Evolutionary conservation across 1,140 invertebrate genomes (phyloP), one percentile per base, ranked within the genome.

Genomic region (Cyrtorhinus lividipennis): DNA sequence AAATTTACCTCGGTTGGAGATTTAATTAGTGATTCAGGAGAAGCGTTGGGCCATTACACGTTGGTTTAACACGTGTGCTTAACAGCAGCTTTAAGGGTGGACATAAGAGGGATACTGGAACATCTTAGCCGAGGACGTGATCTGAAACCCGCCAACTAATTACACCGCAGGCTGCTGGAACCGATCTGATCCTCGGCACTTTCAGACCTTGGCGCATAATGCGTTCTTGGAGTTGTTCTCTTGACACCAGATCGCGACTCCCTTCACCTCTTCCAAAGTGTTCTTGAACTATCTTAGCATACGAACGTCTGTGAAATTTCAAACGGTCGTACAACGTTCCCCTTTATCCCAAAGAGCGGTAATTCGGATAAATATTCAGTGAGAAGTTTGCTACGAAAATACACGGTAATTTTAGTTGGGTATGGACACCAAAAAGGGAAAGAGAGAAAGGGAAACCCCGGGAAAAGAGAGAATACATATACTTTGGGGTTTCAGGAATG

Each of bases 21-120:
- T 44, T 44, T 44, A 44, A 44, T 44, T 44, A 44, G 38, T 44
- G 38, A 44, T 44, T 44, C 38, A 44, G 38, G 38, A 44, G 38
- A 44, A n/a, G 8, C 8, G n/a, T 8, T 8, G n/a, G 38, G 38
- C 38, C 38, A 44, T 44, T 44, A 44, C n/a, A 10, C 38, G 38
- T 10, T 44, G 38, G 56, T 57, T 24, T 24, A 24, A 57, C 56
- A 57, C 56, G 56, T 57, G 56, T 24, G 56, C 24, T 24, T 57
- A 57, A 57, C 56, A 23, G 56, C 56, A 24, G 56, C 56, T 44
- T 44, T 57, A 57, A 57, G 56, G 56, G 56, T 57, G 56, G 56
- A 57, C 56, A 57, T 57, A 57, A 57, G 56, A 57, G 38, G 38
- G 56, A 57, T 57, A 57, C 20, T 57, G 18, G 18, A 57, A 18